Evolutionary conservation across 1,140 invertebrate species (phyloP).

Genomic region (Hyles vespertilio): DNA sequence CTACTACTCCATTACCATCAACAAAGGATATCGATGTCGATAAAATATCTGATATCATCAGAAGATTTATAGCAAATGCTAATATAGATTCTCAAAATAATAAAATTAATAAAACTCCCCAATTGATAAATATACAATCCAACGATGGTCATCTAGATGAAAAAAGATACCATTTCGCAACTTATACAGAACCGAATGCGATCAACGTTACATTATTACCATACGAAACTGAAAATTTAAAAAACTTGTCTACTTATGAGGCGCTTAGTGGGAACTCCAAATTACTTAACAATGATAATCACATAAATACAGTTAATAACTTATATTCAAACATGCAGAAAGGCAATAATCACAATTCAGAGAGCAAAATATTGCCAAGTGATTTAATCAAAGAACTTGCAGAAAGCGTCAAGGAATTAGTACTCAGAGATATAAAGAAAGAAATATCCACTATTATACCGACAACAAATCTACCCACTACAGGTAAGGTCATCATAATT

Average conservation of each 20-base stretch:
- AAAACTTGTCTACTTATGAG: too few species aligned
- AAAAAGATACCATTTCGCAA: too few species aligned
- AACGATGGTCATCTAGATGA: too few species aligned
- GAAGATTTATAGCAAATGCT: constrained; percentile 1
- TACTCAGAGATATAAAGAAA: constrained; percentile 46
- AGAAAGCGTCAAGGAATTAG: constrained; percentile 45
- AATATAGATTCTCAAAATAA: background rate
- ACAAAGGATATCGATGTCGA: constrained; percentile 6
- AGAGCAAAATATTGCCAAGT: constrained; percentile 19
- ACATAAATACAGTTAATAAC: constrained; percentile 3
- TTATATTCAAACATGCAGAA: constrained; percentile 8
- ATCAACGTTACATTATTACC: too few species aligned
- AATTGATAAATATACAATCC: too few species aligned
- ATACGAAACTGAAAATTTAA: too few species aligned
- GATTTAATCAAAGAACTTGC: constrained; percentile 50
- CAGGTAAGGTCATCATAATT: constrained; percentile 14
- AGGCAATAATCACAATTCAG: constrained; percentile 2
- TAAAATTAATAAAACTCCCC: too few species aligned
- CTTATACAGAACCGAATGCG: too few species aligned
- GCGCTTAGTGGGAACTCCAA: background rate
- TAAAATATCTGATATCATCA: constrained; percentile 6
- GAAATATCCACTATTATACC: constrained; percentile 20
- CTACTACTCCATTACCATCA: background rate
- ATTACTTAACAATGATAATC: background rate
- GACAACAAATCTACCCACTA: constrained; percentile 7